Base-by-base conservation (phyloP, 2,888 invertebrate genomes). In the Tenthredo distinguenda region DNA sequence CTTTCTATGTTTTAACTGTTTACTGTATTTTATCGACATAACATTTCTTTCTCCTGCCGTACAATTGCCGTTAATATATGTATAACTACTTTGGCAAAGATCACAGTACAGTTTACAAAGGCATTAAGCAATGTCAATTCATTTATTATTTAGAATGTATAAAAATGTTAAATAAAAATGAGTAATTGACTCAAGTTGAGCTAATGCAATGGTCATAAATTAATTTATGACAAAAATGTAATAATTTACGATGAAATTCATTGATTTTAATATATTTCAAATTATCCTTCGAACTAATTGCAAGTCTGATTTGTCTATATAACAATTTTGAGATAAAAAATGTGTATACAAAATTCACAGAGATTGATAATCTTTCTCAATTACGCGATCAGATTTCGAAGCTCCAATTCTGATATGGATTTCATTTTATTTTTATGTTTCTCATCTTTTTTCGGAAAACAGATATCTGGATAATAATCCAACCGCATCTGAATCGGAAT, bases 401-500 rank as follows among this genome's bases (percentile, higher is more conserved):
- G 10, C 26, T 62, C 40, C 43, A 43, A 74, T 74, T 74, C 43
- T 74, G 74, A 74, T 74, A 74, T 74, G 74, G 26, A 68, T 68
- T 15, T 12, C 5, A 34, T 68, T 68, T 58, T 3, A 15, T 18
- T 34, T 15, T 34, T 18, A 18, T 6, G 3, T 65, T 31, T 9
- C 34, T 31, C 5, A 21, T 55, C 34, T 15, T 47, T 5, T 47
- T 47, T 47, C 12, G 10, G 26, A 26, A 77, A n/a, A 50, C 18
- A 81, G 26, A 37, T 21, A 40, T 62, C 62, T 37, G 62, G 40
- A 81, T 40, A 62, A 62, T 62, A 81, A 81, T 81, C 37, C 62
- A 62, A 58, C 12, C 15, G 37, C 79, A n/a, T 40, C n/a, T 18
- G 0, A 18, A 55, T 50, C 81, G 40, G 40, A 58, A 62, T 62